These are phyloP conservation scores for Drosophila falleni DNA, from an alignment of 2,888 invertebrate genomes.

Conservation along the genomic window DNA sequence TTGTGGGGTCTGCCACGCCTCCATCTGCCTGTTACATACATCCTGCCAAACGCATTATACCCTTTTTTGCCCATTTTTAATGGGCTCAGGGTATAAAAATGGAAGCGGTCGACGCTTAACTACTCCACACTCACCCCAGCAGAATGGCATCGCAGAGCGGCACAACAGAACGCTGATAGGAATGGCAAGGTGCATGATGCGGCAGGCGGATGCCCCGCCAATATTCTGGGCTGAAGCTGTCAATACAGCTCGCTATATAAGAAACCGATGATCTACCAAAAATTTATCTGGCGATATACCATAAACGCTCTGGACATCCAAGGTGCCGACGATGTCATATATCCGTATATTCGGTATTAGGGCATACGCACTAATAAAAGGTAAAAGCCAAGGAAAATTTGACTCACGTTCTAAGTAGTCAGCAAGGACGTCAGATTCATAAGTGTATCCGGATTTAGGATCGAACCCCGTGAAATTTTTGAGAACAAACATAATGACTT, in stretches of 20 bases:
- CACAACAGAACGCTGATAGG: neutral
- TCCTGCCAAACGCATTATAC: no score
- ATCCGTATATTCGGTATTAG: neutral
- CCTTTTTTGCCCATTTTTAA: no score
- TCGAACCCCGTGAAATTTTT: neutral
- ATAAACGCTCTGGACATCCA: neutral
- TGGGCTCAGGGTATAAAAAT: no score
- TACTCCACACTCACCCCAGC: neutral
- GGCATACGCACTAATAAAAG: neutral
- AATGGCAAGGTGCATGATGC: constrained; percentile 6
- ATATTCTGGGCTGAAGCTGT: constrained; percentile 1
- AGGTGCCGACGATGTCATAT: constrained; percentile 1
- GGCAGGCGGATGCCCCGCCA: neutral
- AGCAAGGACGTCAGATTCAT: neutral
- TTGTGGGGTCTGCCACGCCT: no score
- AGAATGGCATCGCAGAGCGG: constrained; percentile 1
- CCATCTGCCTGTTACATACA: no score
- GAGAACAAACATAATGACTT: neutral
- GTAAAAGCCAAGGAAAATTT: neutral
- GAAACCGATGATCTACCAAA: neutral
- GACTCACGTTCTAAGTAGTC: neutral
- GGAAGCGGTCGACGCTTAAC: neutral
- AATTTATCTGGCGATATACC: neutral
- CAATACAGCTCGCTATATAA: neutral
- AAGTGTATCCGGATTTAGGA: neutral